These are phyloP conservation scores for Xestia xanthographa DNA, from an alignment of 2,888 invertebrate genomes.

Conservation along the genomic window DNA sequence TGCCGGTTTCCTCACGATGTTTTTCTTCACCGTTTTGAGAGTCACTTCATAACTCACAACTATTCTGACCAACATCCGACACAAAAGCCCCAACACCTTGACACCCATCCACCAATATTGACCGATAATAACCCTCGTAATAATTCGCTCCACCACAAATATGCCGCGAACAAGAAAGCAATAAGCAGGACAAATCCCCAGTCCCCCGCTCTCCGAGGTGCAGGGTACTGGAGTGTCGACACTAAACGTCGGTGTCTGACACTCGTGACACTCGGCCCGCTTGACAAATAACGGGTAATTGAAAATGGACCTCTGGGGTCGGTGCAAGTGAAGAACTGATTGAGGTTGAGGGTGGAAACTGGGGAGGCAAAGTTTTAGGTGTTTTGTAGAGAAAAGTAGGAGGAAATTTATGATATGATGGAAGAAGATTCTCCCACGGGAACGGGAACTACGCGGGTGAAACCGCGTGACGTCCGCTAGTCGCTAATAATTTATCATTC, in stretches of 20 bases:
- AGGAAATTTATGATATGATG: neutral
- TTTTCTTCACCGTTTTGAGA: too few relatives aligned
- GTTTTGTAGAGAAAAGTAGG: neutral
- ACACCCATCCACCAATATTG: constrained; percentile 52
- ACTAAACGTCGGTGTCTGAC: constrained; percentile 77
- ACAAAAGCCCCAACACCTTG: constrained; percentile 29
- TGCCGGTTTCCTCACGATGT: too few relatives aligned
- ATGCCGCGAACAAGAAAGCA: constrained; percentile 61
- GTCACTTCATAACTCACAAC: neutral
- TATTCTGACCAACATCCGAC: neutral
- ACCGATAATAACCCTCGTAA: constrained; percentile 48
- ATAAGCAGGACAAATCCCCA: constrained; percentile 65
- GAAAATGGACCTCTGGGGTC: constrained; percentile 77
- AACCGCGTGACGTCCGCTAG: too few relatives aligned
- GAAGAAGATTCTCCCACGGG: too few relatives aligned
- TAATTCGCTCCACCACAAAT: constrained; percentile 55
- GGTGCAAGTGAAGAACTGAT: constrained; percentile 66
- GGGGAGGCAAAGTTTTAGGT: too few relatives aligned
- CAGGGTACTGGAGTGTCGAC: constrained; percentile 62
- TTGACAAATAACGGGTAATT: constrained; percentile 87
- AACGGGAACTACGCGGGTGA: too few relatives aligned
- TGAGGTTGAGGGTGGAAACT: neutral
- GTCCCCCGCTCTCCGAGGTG: constrained; percentile 64
- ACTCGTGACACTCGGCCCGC: constrained; percentile 69
- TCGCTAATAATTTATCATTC: too few relatives aligned